Evolutionary conservation across 2,888 invertebrate species (phyloP), one percentile per base, ranked within the genome.

Genomic region (Pasiphila rectangulata): DNA sequence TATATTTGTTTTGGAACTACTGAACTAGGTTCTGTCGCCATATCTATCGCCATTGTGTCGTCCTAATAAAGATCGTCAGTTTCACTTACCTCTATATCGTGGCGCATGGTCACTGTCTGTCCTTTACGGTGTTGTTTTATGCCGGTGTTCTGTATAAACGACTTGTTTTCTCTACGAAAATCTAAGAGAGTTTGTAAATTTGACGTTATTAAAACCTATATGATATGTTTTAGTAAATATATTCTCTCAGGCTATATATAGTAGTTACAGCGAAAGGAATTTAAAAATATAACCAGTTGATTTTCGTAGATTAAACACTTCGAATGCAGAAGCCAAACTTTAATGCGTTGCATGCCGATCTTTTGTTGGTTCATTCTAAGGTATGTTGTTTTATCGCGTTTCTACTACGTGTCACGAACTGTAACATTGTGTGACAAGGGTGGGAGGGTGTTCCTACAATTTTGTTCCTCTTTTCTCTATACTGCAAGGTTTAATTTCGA

Each of bases 351-450:
- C 30, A 30, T 30, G 30, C 3, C 9, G 30, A n/a, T n/a, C n/a
- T n/a, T 16, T 50, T 57, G 57, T 20, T 36, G 13, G 12, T 21
- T 30, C 9, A 30, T 21, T 9, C 3, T n/a, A n/a, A n/a, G n/a
- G n/a, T n/a, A n/a, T n/a, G n/a, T n/a, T n/a, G n/a, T n/a, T n/a
- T n/a, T n/a, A n/a, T n/a, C n/a, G n/a, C n/a, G n/a, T n/a, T n/a
- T n/a, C n/a, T n/a, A n/a, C n/a, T n/a, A n/a, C n/a, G n/a, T n/a
- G n/a, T n/a, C n/a, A n/a, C n/a, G n/a, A n/a, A n/a, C n/a, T n/a
- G n/a, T n/a, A n/a, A n/a, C n/a, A n/a, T n/a, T n/a, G n/a, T n/a
- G n/a, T n/a, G n/a, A n/a, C n/a, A n/a, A n/a, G n/a, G n/a, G n/a
- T n/a, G n/a, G n/a, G n/a, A n/a, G n/a, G n/a, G n/a, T n/a, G n/a